A percentile compares a stretch with the other conserved stretches of the same genome.
Evolutionary conservation across 2,113 vertebrate genomes (phyloP).

Genomic region (Melanotaenia duboulayi): DNA sequence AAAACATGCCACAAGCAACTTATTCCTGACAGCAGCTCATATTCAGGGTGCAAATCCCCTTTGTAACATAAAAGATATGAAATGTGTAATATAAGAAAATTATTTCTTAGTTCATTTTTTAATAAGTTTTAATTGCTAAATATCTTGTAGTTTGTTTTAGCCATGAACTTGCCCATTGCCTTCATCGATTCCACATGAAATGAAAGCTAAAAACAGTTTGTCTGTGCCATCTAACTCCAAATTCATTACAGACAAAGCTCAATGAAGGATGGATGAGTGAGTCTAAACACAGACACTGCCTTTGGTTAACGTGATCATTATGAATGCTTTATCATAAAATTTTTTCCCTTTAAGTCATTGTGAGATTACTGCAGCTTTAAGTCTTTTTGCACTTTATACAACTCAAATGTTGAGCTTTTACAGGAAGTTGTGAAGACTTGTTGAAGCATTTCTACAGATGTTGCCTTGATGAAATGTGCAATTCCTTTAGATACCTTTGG

Average conservation of each 20-base stretch:
- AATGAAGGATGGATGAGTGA: constrained; percentile 8
- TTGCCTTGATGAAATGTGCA: constrained; percentile 29
- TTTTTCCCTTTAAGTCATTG: constrained; percentile 23
- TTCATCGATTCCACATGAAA: background rate
- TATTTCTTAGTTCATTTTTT: background rate
- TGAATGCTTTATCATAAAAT: background rate
- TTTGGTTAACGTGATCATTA: background rate
- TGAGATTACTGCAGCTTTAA: constrained; percentile 39
- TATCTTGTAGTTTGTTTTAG: background rate
- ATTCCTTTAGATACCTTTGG: constrained; percentile 26
- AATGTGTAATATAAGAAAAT: background rate
- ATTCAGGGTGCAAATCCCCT: constrained; percentile 10
- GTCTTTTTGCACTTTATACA: constrained; percentile 69
- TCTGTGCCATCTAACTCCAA: too few relatives aligned
- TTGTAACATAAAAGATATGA: background rate
- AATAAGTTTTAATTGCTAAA: background rate
- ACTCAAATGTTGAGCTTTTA: constrained; percentile 36
- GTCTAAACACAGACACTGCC: background rate
- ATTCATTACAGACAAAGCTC: background rate
- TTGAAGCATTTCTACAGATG: constrained; percentile 34
- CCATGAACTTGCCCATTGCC: constrained; percentile 19
- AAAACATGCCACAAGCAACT: background rate
- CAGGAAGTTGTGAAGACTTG: constrained; percentile 42
- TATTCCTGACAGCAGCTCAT: background rate
- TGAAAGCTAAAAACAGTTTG: background rate